Conservation (phyloP, 1,140 invertebrate species). For the Pteromalus puparum region DNA sequence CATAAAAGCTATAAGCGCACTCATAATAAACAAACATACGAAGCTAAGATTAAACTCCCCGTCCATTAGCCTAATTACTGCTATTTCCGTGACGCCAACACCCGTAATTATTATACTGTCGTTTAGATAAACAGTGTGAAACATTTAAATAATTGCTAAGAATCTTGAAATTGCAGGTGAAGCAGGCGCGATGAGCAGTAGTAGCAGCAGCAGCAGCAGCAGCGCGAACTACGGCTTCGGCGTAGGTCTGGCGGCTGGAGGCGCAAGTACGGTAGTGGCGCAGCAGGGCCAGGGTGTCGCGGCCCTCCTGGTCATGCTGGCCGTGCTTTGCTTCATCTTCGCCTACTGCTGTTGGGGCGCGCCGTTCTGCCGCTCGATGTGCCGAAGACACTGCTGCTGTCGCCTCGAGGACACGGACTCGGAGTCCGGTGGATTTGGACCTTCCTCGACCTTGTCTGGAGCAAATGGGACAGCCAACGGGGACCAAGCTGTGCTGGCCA, state of each 20-base stretch:
- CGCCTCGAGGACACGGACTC: conserved; percentile 50
- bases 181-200: conserved; percentile 55
- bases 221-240: conserved; percentile 61
- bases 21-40: background rate
- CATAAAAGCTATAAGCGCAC: background rate
- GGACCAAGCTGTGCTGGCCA: conserved; percentile 65
- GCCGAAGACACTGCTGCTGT: conserved; percentile 74
- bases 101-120: no score
- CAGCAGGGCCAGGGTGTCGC: conserved; percentile 75
- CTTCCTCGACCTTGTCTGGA: background rate
- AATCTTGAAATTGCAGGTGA: conserved; percentile 21
- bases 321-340: conserved; percentile 77
- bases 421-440: conserved; percentile 15
- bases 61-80: background rate
- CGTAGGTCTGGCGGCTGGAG: conserved; percentile 60
- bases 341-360: conserved; percentile 79
- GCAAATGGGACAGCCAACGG: background rate
- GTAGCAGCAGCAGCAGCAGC: conserved; percentile 56
- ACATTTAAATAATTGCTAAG: background rate
- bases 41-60: background rate
- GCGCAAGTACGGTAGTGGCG: conserved; percentile 60
- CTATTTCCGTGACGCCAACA: background rate
- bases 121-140: background rate
- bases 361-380: conserved; percentile 75
- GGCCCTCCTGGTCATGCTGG: conserved; percentile 77